Evolutionary conservation across 2,888 invertebrate genomes (phyloP).

Genomic region (Acrobasis consociella): DNA sequence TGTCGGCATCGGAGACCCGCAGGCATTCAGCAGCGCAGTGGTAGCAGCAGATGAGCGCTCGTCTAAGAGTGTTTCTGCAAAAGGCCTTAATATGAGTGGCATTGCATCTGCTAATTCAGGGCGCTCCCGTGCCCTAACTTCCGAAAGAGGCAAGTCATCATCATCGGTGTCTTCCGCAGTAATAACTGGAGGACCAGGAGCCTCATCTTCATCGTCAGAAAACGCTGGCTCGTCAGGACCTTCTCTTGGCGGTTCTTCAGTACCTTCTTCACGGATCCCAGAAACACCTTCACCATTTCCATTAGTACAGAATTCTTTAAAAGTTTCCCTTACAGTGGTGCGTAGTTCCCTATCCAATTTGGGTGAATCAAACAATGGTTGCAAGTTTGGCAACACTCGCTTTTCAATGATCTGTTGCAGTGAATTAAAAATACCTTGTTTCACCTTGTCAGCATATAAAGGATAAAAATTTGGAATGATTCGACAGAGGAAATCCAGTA

Average conservation of each 20-base stretch:
- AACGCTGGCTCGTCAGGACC: constrained; percentile 88
- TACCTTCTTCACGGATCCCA: constrained; percentile 72
- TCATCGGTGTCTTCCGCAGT: constrained; percentile 85
- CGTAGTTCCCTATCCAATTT: constrained; percentile 93
- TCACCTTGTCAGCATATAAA: constrained; percentile 89
- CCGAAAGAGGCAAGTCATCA: constrained; percentile 90
- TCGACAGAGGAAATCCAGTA: constrained; percentile 95
- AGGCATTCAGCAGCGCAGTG: constrained; percentile 65
- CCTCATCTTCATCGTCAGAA: constrained; percentile 94
- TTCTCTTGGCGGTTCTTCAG: constrained; percentile 67
- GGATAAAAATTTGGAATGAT: constrained; percentile 95
- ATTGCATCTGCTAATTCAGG: constrained; percentile 78
- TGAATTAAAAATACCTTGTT: constrained; percentile 91
- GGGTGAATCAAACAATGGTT: constrained; percentile 93
- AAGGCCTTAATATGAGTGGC: constrained; percentile 67
- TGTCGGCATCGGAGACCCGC: constrained; percentile 66
- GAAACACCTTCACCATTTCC: constrained; percentile 78
- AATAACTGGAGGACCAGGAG: constrained; percentile 52
- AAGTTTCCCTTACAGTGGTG: constrained; percentile 93
- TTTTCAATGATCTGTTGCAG: constrained; percentile 94
- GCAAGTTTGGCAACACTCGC: constrained; percentile 93
- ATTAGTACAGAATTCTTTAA: constrained; percentile 92
- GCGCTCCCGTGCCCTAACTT: constrained; percentile 87
- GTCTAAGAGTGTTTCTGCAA: constrained; percentile 74
- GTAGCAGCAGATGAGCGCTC: constrained; percentile 68